A percentile compares a stretch with the other conserved stretches of the same genome.
Evolutionary conservation across 1,140 invertebrate species (phyloP).

Genomic region (Caligus rogercresseyi): DNA sequence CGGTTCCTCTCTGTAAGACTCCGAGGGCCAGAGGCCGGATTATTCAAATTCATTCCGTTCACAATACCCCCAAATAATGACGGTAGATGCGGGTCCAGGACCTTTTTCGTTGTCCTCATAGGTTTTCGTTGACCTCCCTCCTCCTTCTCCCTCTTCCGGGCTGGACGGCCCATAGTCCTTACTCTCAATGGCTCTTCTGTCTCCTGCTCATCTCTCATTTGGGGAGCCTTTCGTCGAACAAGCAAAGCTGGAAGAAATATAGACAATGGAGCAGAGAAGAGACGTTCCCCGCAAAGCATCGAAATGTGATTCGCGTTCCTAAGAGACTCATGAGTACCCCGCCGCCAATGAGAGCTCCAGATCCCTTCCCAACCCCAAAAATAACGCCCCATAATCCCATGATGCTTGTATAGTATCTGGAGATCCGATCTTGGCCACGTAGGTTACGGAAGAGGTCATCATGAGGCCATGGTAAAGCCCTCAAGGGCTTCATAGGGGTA

Average conservation of each 20-base stretch:
- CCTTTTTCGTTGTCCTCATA: background rate
- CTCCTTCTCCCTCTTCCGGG: background rate
- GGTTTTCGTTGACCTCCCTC: too few species aligned
- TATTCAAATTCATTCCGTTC: background rate
- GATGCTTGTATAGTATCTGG: constrained; percentile 54
- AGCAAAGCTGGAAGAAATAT: background rate
- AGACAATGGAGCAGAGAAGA: background rate
- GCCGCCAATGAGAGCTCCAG: constrained; percentile 11
- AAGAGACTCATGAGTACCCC: constrained; percentile 13
- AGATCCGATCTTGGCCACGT: constrained; percentile 55
- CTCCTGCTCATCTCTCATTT: background rate
- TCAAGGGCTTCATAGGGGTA: constrained; percentile 59
- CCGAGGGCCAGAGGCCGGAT: background rate
- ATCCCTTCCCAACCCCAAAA: constrained; percentile 50
- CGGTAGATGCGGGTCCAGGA: background rate
- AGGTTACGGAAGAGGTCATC: constrained; percentile 61
- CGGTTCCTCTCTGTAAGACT: background rate
- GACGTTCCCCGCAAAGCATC: constrained; percentile 9
- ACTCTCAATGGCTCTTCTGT: background rate
- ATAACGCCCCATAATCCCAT: constrained; percentile 61
- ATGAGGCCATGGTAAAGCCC: constrained; percentile 62
- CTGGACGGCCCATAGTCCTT: background rate
- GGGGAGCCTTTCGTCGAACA: background rate
- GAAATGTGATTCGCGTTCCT: constrained; percentile 9
- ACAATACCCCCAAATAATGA: background rate